Evolutionary conservation across 2,113 vertebrate species (phyloP).

Genomic region (Sorex fumeus): DNA sequence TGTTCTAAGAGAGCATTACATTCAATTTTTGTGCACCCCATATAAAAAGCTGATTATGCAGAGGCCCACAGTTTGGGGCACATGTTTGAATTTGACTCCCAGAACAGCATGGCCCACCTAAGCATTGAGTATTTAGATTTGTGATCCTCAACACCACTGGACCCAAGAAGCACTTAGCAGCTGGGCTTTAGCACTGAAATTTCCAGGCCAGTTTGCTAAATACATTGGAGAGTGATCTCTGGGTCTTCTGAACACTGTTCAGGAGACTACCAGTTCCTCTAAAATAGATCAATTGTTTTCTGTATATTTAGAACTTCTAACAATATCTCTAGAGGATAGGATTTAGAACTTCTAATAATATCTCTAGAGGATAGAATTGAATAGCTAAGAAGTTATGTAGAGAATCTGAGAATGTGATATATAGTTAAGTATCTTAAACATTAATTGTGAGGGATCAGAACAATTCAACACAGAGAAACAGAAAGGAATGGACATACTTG

Average conservation of each 20-base stretch:
- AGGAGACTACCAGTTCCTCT: too few relatives aligned
- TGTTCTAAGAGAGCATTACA: too few relatives aligned
- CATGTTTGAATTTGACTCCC: too few relatives aligned
- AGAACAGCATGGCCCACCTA: too few relatives aligned
- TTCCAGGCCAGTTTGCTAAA: too few relatives aligned
- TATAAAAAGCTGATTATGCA: background rate
- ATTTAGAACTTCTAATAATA: background rate
- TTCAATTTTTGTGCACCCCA: background rate
- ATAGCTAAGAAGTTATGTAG: background rate
- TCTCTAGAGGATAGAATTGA: background rate
- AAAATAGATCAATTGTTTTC: background rate
- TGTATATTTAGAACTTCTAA: background rate
- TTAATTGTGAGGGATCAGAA: background rate
- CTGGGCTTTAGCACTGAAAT: too few relatives aligned
- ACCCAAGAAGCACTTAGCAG: too few relatives aligned
- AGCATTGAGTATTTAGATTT: too few relatives aligned
- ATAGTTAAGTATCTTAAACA: background rate
- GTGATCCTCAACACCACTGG: too few relatives aligned
- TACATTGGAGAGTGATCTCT: too few relatives aligned
- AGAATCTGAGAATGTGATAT: background rate
- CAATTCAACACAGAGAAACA: background rate
- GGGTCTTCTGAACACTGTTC: too few relatives aligned
- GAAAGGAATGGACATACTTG: background rate
- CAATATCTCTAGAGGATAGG: background rate
- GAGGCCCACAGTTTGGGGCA: too few relatives aligned